These are phyloP conservation scores for Chloroceryle aenea DNA, from an alignment of 2,113 vertebrate genomes.

Conservation along the genomic window DNA sequence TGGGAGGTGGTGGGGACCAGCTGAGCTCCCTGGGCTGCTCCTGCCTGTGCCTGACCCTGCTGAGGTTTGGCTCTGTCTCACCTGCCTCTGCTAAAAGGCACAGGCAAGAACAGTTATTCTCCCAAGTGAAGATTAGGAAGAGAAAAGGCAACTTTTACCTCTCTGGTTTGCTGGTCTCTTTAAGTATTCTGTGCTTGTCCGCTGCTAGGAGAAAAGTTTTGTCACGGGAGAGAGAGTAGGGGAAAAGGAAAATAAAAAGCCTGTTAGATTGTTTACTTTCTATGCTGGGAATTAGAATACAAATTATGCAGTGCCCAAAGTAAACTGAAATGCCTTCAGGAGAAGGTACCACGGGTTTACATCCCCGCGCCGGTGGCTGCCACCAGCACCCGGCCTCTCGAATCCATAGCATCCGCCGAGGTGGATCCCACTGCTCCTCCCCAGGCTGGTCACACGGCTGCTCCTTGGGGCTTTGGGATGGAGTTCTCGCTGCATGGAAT, in stretches of 20 bases:
- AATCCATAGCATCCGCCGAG: accelerated
- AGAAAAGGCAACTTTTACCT: neutral
- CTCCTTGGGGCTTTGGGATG: neutral
- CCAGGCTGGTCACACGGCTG: accelerated
- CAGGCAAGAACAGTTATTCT: too few species aligned
- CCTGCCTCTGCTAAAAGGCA: neutral
- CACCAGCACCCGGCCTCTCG: accelerated
- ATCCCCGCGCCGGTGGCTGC: accelerated
- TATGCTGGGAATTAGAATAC: neutral
- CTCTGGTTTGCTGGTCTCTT: neutral
- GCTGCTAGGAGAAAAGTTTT: neutral
- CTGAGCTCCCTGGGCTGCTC: neutral
- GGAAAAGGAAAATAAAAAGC: neutral
- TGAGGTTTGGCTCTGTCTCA: neutral
- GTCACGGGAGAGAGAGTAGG: neutral
- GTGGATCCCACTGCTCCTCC: neutral
- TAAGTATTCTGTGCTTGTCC: neutral
- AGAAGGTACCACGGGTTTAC: accelerated
- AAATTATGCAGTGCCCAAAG: neutral
- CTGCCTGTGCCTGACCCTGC: accelerated
- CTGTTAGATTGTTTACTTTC: neutral
- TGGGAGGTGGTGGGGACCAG: neutral
- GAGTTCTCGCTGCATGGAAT: too few species aligned
- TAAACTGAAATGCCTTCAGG: neutral
- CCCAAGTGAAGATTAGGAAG: neutral